These are phyloP conservation scores for Lasioglossum lativentre DNA, from an alignment of 2,888 invertebrate genomes.

Conservation along the genomic window DNA sequence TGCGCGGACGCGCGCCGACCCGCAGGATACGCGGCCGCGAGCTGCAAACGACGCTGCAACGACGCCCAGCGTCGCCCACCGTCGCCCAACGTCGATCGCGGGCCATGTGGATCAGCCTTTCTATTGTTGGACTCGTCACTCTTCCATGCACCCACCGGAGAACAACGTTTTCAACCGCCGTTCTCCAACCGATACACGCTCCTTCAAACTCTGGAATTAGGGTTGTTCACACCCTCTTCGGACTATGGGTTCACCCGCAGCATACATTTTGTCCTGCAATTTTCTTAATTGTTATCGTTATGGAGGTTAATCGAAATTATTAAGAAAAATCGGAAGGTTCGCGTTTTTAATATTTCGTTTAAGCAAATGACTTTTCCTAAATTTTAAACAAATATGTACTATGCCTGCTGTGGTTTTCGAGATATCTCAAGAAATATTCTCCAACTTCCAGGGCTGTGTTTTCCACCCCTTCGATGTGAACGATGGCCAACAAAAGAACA, in stretches of 20 bases:
- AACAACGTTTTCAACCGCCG: neutral
- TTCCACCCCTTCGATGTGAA: too few relatives aligned
- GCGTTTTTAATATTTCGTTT: too few relatives aligned
- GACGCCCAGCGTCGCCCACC: neutral
- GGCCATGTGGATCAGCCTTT: conserved; percentile 64
- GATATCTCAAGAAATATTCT: too few relatives aligned
- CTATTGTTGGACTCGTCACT: conserved; percentile 57
- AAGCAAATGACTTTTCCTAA: too few relatives aligned
- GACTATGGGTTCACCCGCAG: neutral
- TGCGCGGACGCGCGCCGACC: conserved; percentile 56
- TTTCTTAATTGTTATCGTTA: too few relatives aligned
- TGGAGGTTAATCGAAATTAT: too few relatives aligned
- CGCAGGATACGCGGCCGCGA: conserved; percentile 44
- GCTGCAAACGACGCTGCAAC: conserved; percentile 47
- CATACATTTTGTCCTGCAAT: neutral
- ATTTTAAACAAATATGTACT: too few relatives aligned
- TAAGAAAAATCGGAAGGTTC: too few relatives aligned
- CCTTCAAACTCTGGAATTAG: neutral
- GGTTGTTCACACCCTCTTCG: neutral
- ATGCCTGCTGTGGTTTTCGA: too few relatives aligned
- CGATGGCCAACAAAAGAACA: too few relatives aligned
- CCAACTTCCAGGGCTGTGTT: too few relatives aligned
- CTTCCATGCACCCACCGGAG: neutral
- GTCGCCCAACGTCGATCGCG: conserved; percentile 31
- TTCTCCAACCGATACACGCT: neutral